Evolutionary conservation across 2,888 invertebrate genomes (phyloP).

Genomic region (Litoditis marina): DNA sequence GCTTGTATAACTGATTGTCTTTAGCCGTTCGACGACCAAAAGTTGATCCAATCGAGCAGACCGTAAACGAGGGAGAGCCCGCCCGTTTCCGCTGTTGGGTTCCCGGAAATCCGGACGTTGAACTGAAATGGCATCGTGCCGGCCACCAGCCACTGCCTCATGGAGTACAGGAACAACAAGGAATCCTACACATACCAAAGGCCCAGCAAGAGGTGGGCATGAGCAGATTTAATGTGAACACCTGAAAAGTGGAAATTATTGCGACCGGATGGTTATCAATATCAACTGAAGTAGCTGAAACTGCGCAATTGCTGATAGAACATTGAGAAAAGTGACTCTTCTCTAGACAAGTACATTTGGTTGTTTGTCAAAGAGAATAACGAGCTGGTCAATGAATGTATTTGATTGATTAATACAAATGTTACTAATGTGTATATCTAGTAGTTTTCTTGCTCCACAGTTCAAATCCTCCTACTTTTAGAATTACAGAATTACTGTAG

Average conservation of each 20-base stretch:
- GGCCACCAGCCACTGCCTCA: slow-evolving; percentile 35
- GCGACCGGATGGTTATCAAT: background rate
- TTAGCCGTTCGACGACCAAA: slow-evolving; percentile 30
- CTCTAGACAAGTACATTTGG: too few species aligned
- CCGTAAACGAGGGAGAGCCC: slow-evolving; percentile 71
- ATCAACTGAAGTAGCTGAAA: background rate
- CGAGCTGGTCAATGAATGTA: too few species aligned
- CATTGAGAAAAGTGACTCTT: background rate
- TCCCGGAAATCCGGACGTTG: slow-evolving; percentile 53
- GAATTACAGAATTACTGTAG: too few species aligned
- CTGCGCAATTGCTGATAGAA: too few species aligned
- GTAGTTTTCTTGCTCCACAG: too few species aligned
- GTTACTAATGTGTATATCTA: too few species aligned
- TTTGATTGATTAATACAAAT: too few species aligned
- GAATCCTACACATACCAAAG: slow-evolving; percentile 40
- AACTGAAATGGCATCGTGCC: slow-evolving; percentile 39
- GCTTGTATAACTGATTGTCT: slow-evolving; percentile 5
- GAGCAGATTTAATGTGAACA: slow-evolving; percentile 5
- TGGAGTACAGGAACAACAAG: slow-evolving; percentile 43
- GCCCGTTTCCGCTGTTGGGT: slow-evolving; percentile 73
- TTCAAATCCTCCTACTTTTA: too few species aligned
- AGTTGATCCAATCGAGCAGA: slow-evolving; percentile 69
- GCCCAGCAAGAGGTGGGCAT: slow-evolving; percentile 19
- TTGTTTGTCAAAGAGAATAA: too few species aligned
- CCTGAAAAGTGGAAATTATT: background rate